Conservation (phyloP, 2,888 invertebrate genomes). For the Peribatodes rhomboidaria region DNA sequence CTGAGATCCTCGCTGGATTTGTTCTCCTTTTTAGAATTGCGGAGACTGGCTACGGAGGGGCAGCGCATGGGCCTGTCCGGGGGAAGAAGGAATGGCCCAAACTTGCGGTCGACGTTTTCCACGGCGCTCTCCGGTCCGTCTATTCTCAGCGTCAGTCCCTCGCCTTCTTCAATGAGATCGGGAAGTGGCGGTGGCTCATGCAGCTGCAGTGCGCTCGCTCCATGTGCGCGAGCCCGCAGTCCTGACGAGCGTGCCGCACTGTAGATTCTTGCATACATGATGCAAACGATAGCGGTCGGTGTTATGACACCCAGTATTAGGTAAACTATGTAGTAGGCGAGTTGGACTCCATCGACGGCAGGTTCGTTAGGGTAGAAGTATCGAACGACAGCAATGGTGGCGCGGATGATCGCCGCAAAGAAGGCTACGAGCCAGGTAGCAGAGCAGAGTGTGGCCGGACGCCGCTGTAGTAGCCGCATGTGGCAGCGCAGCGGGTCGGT, state of each 20-base stretch:
- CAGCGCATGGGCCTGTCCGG: constrained; percentile 78
- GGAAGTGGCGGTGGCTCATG: constrained; percentile 77
- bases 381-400: constrained; percentile 68
- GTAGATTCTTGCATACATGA: constrained; percentile 92
- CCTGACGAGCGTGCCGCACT: constrained; percentile 91
- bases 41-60: constrained; percentile 79
- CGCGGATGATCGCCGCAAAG: constrained; percentile 70
- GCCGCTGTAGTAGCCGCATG: constrained; percentile 79
- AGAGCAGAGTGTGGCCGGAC: constrained; percentile 80
- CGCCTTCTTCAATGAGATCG: constrained; percentile 76
- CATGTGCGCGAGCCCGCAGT: constrained; percentile 77
- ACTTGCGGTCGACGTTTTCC: constrained; percentile 72
- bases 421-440: constrained; percentile 84
- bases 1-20: constrained; percentile 76
- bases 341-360: constrained; percentile 66
- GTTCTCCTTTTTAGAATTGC: constrained; percentile 75
- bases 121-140: constrained; percentile 68
- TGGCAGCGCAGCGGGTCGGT: constrained; percentile 84
- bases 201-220: constrained; percentile 83
- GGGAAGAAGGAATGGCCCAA: constrained; percentile 79
- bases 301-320: constrained; percentile 70
- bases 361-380: constrained; percentile 69
- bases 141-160: constrained; percentile 79
- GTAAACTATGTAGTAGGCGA: constrained; percentile 75
- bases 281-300: constrained; percentile 88